Conservation (phyloP, 2,888 invertebrate species). For the Dascillus cervinus region DNA sequence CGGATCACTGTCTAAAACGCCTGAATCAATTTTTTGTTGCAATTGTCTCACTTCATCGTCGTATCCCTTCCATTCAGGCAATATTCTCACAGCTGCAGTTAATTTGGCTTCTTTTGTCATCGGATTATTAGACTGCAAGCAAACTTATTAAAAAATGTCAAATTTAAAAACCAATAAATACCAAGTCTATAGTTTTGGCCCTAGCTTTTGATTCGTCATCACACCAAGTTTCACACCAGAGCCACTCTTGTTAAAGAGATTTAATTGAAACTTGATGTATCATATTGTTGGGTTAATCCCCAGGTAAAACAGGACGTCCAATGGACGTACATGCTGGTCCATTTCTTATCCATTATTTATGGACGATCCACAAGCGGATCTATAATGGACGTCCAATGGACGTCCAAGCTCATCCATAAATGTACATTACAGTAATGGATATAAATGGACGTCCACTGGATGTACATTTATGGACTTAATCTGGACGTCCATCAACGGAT, state of each 20-base stretch:
- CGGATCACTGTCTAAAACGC: conserved; percentile 36
- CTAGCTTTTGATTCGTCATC: conserved; percentile 77
- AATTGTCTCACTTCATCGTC: conserved; percentile 85
- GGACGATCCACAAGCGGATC: too few species aligned
- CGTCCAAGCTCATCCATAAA: too few species aligned
- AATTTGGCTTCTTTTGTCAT: conserved; percentile 98
- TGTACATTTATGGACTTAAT: too few species aligned
- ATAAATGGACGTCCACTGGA: too few species aligned
- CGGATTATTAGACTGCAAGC: conserved; percentile 93
- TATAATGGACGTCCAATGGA: too few species aligned
- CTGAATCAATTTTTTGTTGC: conserved; percentile 55
- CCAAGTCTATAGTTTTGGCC: conserved; percentile 97
- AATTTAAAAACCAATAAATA: conserved; percentile 33
- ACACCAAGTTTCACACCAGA: conserved; percentile 99
- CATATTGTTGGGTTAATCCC: conserved; percentile 99
- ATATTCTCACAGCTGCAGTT: conserved; percentile 92
- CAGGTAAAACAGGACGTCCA: conserved; percentile 80
- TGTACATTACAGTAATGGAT: too few species aligned
- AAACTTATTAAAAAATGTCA: conserved; percentile 8
- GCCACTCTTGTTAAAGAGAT: conserved; percentile 97
- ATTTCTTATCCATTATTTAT: too few species aligned
- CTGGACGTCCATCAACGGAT: too few species aligned
- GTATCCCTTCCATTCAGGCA: conserved; percentile 95
- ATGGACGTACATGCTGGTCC: too few species aligned
- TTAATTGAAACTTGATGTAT: conserved; percentile 98